Percentiles rank a stretch among this genome's conserved stretches.
Evolutionary conservation across 2,797 vertebrate species (phyloP).

Genomic region (Chanos chanos): DNA sequence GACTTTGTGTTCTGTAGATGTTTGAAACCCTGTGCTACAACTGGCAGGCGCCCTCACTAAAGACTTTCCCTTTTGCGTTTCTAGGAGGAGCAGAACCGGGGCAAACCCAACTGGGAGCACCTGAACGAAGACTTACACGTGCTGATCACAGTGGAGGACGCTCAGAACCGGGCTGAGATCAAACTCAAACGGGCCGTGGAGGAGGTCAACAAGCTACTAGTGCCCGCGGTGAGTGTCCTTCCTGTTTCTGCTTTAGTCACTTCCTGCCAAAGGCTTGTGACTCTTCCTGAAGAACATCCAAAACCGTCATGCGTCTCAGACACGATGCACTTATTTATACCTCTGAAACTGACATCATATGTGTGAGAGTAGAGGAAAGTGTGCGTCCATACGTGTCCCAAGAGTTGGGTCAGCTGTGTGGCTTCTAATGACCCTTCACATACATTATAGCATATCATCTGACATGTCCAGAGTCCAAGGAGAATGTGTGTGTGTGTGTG

Average conservation of each 20-base stretch:
- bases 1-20: too few species aligned
- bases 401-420: not conserved
- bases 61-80: not conserved
- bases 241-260: not conserved
- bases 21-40: not conserved
- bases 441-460: not conserved
- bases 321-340: not conserved
- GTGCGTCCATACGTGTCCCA: not conserved
- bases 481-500: not conserved
- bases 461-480: not conserved
- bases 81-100: slow-evolving; percentile 90
- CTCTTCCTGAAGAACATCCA: not conserved
- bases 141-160: slow-evolving; percentile 89
- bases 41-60: not conserved
- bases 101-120: slow-evolving; percentile 92
- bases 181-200: slow-evolving; percentile 88
- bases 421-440: too few species aligned
- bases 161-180: slow-evolving; percentile 89
- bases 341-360: not conserved
- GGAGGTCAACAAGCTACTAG: slow-evolving; percentile 88
- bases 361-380: slow-evolving; percentile 17
- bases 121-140: slow-evolving; percentile 93
- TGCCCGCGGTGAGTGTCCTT: slow-evolving; percentile 84
- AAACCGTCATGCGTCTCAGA: slow-evolving; percentile 3
- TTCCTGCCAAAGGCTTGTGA: slow-evolving; percentile 16